Evolutionary conservation across 2,888 invertebrate species (phyloP), one percentile per base, ranked within the genome.

Genomic region (Pristionchus maxplancki): DNA sequence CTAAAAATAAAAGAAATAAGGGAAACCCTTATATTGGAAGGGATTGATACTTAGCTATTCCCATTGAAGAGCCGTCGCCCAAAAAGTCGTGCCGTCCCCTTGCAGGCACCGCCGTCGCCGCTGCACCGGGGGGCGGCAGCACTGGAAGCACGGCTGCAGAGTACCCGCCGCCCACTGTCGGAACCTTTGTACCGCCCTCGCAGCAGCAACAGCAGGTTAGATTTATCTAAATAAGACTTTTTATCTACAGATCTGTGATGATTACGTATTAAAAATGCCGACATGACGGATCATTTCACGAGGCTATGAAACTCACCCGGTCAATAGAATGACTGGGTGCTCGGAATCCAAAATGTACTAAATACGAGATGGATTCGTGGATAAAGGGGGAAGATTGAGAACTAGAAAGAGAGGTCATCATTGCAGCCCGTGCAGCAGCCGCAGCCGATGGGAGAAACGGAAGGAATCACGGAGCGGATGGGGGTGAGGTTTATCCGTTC

Each of bases 341-440:
- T n/a, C n/a, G n/a, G n/a, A n/a, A n/a, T n/a, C n/a, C n/a, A n/a
- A n/a, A n/a, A n/a, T n/a, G n/a, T n/a, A n/a, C n/a, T n/a, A n/a
- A n/a, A n/a, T n/a, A n/a, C 8, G 44, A 44, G 44, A 44, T 9
- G 44, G 11, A 11, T 44, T 44, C 44, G 44, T n/a, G n/a, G n/a
- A n/a, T n/a, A 44, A 11, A 44, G 53, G 53, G 53, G 53, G 53
- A 53, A 53, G 15, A n/a, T n/a, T n/a, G n/a, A n/a, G n/a, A n/a
- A 53, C 53, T 3, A 11, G 20, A 53, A 53, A 17, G 3, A 53
- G 3, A 53, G 20, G 11, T 4, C 11, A 53, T 53, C 3, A 17
- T 53, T 34, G 31, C 71, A 78, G 78, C 44, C 44, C 15, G 9
- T 78, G 78, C 78, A 74, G 40, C 74, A 74, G 6, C 78, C 44